A percentile compares a stretch with the other conserved stretches of the same genome.
Conservation (phyloP, 1,140 invertebrate genomes). For the Megalopta genalis region DNA sequence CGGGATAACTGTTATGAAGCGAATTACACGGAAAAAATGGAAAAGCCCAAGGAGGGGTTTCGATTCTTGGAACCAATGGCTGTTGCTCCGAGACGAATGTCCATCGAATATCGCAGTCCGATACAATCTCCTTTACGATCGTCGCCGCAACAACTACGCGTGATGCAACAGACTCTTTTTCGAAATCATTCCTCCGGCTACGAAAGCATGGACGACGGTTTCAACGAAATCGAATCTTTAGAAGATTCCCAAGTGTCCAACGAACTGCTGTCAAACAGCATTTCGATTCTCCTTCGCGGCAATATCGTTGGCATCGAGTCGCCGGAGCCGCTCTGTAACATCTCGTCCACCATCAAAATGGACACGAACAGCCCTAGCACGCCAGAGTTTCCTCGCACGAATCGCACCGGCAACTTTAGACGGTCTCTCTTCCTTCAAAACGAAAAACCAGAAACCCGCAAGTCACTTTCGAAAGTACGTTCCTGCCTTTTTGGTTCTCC, state of each 20-base stretch:
- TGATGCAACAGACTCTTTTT: slow-evolving; percentile 67
- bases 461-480: slow-evolving; percentile 68
- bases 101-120: slow-evolving; percentile 68
- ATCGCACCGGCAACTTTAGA: slow-evolving; percentile 62
- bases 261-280: slow-evolving; percentile 60
- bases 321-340: no score
- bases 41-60: slow-evolving; percentile 58
- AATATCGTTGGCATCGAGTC: slow-evolving; percentile 58
- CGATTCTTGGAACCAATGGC: slow-evolving; percentile 81
- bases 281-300: slow-evolving; percentile 71
- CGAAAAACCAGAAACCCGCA: slow-evolving; percentile 40
- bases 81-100: slow-evolving; percentile 76
- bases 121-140: slow-evolving; percentile 74
- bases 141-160: slow-evolving; percentile 32
- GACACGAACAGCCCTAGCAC: slow-evolving; percentile 69
- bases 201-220: slow-evolving; percentile 85
- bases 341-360: slow-evolving; percentile 34
- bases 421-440: slow-evolving; percentile 65
- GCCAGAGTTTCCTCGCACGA: slow-evolving; percentile 72
- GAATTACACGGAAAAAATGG: slow-evolving; percentile 50
- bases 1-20: slow-evolving; percentile 82
- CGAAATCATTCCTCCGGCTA: slow-evolving; percentile 81
- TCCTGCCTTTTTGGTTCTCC: slow-evolving; percentile 79
- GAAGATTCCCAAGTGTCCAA: slow-evolving; percentile 63
- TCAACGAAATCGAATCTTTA: slow-evolving; percentile 84